These are phyloP conservation scores for Stratiolaelaps scimitus DNA, from an alignment of 1,140 invertebrate species.

Conservation along the genomic window DNA sequence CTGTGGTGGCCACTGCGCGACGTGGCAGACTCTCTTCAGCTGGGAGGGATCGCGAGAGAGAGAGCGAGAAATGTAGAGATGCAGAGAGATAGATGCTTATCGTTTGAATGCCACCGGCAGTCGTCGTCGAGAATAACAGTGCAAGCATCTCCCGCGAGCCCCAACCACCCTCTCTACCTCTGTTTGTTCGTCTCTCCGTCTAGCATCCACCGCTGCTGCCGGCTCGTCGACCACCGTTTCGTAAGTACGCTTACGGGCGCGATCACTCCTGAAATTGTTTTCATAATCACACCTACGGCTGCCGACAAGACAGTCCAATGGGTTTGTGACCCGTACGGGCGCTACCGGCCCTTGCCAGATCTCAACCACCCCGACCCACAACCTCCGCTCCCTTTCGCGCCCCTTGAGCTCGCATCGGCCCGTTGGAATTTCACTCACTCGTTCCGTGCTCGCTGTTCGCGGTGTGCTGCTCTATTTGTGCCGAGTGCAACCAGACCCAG, in stretches of 20 bases:
- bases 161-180: neutral
- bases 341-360: neutral
- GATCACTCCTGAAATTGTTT: neutral
- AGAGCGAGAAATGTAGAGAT: neutral
- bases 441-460: no score
- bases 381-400: neutral
- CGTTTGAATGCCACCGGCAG: neutral
- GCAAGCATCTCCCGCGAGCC: neutral
- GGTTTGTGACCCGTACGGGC: no score
- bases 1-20: no score
- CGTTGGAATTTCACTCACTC: neutral
- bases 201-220: neutral
- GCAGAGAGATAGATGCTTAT: neutral
- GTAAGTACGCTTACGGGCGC: neutral
- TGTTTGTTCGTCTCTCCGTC: neutral
- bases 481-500: no score
- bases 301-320: no score
- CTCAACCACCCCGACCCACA: neutral
- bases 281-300: slow-evolving; percentile 2
- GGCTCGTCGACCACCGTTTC: no score
- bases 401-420: neutral
- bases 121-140: neutral
- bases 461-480: no score
- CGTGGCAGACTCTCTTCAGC: no score
- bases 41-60: no score